Conservation (phyloP, 2,888 invertebrate species). For the Eupsilia transversa region DNA sequence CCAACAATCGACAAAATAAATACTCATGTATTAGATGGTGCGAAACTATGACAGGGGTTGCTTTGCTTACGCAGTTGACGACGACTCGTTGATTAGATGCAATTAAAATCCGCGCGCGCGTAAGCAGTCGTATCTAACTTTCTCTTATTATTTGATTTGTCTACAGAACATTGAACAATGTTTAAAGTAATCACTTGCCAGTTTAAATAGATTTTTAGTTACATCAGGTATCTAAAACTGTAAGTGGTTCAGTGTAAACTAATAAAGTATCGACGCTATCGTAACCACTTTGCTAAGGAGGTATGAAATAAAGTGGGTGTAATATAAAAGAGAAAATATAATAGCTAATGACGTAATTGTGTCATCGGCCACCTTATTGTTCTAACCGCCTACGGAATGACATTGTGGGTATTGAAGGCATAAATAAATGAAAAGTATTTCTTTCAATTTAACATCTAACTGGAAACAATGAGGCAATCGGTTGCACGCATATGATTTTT, state of each 20-base stretch:
- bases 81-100: slow-evolving; percentile 23
- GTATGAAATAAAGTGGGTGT: slow-evolving; percentile 28
- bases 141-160: slow-evolving; percentile 32
- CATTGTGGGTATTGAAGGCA: slow-evolving; percentile 10
- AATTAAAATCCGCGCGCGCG: slow-evolving; percentile 33
- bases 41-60: slow-evolving; percentile 10
- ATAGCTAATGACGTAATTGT: slow-evolving; percentile 42
- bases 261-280: slow-evolving; percentile 20
- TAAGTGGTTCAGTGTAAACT: neutral
- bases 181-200: slow-evolving; percentile 19
- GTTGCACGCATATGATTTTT: slow-evolving; percentile 1
- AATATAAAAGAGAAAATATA: slow-evolving; percentile 41
- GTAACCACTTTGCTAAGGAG: slow-evolving; percentile 31
- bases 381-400: slow-evolving; percentile 20
- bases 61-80: slow-evolving; percentile 9
- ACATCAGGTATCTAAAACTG: slow-evolving; percentile 1
- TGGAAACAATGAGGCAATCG: slow-evolving; percentile 12
- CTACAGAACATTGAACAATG: slow-evolving; percentile 8
- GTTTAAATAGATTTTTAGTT: neutral
- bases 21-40: neutral
- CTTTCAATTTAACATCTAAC: slow-evolving; percentile 14
- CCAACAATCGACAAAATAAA: neutral
- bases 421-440: slow-evolving; percentile 23
- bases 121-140: slow-evolving; percentile 36
- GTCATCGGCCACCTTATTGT: slow-evolving; percentile 41